Evolutionary conservation across 1,140 invertebrate species (phyloP).

Genomic region (Anastrepha obliqua): DNA sequence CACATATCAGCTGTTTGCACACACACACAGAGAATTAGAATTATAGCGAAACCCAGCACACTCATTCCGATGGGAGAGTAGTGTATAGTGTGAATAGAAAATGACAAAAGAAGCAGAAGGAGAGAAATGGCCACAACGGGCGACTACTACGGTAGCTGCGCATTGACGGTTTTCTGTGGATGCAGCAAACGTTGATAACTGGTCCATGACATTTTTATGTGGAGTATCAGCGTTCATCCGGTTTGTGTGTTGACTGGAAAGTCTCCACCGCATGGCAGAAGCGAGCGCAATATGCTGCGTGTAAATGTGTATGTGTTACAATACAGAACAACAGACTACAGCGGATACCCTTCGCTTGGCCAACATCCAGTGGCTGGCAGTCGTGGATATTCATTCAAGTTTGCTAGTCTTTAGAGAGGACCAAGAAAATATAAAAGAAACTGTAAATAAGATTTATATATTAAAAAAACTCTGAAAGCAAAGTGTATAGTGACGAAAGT

Average conservation of each 20-base stretch:
- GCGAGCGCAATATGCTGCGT: background rate
- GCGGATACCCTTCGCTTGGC: slow-evolving; percentile 43
- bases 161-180: background rate
- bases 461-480: slow-evolving; percentile 13
- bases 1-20: slow-evolving; percentile 11
- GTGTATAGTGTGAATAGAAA: background rate
- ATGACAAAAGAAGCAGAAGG: background rate
- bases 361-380: slow-evolving; percentile 42
- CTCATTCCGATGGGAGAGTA: background rate
- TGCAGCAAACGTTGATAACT: slow-evolving; percentile 30
- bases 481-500: background rate
- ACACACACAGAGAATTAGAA: background rate
- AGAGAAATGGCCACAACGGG: background rate
- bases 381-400: slow-evolving; percentile 47
- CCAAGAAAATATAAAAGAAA: slow-evolving; percentile 1
- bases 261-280: slow-evolving; percentile 22
- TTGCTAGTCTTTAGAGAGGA: background rate
- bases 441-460: background rate
- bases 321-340: background rate
- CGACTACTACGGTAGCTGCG: slow-evolving; percentile 11
- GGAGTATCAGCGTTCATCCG: slow-evolving; percentile 15
- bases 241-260: slow-evolving; percentile 32
- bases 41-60: background rate
- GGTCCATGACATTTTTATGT: slow-evolving; percentile 34
- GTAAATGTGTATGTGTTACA: background rate